These are phyloP conservation scores for Xylota sylvarum DNA, from an alignment of 2,888 invertebrate species.

Conservation along the genomic window DNA sequence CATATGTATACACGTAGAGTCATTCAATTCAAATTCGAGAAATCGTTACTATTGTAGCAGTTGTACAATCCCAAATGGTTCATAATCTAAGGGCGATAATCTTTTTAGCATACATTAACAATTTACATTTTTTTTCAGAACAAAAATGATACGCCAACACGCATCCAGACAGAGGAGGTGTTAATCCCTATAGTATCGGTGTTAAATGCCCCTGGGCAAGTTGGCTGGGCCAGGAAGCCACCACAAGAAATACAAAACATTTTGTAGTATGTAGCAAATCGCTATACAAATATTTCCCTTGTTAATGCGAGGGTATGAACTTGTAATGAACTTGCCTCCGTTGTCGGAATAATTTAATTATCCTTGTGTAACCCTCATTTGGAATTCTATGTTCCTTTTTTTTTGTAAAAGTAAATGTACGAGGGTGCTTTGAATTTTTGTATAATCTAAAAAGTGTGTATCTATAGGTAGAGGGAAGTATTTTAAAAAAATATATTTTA, in stretches of 20 bases:
- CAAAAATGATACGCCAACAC: conserved; percentile 30
- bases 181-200: conserved; percentile 55
- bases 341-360: conserved; percentile 67
- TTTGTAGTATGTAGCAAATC: conserved; percentile 36
- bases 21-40: neutral
- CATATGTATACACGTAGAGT: no score
- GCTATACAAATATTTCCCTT: conserved; percentile 58
- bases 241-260: conserved; percentile 44
- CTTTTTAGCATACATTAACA: conserved; percentile 57
- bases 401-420: conserved; percentile 40
- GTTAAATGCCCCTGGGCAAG: conserved; percentile 46
- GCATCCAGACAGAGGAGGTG: conserved; percentile 41
- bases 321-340: conserved; percentile 68
- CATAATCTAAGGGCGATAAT: conserved; percentile 46
- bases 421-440: conserved; percentile 18
- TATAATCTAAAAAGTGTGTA: neutral
- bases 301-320: conserved; percentile 56
- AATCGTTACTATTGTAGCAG: conserved; percentile 29
- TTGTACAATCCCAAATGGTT: conserved; percentile 38
- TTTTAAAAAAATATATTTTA: neutral
- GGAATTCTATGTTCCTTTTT: conserved; percentile 34
- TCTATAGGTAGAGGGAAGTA: neutral
- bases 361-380: conserved; percentile 45
- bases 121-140: conserved; percentile 8
- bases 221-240: conserved; percentile 16